Base-by-base conservation (phyloP, 1,140 invertebrate genomes). In the Penaeus japonicus region DNA sequence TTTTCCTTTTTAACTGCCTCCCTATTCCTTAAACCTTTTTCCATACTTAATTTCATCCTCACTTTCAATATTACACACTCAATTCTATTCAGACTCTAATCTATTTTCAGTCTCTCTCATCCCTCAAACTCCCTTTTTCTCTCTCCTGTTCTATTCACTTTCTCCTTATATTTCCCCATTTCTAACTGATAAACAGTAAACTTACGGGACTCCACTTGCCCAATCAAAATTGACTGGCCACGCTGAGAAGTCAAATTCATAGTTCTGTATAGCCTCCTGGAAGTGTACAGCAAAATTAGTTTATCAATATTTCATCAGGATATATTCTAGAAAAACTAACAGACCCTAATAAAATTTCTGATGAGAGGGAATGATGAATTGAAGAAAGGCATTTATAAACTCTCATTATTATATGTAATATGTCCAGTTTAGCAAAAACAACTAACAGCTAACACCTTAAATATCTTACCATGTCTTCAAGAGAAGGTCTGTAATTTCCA, bases 401-500 rank as follows among this genome's bases (percentile, higher is more conserved):
- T 47, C 15, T n/a, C n/a, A n/a, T n/a, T n/a, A 12, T 47, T 47
- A 47, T 47, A 12, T 5, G 47, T n/a, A n/a, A n/a, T n/a, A n/a
- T n/a, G n/a, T n/a, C n/a, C n/a, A n/a, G n/a, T n/a, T n/a, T n/a
- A n/a, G n/a, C n/a, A n/a, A n/a, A n/a, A n/a, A n/a, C n/a, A n/a
- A n/a, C n/a, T n/a, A n/a, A n/a, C n/a, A n/a, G 5, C 39, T 47
- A 10, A 12, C 47, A 7, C 10, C 47, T 47, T 12, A 47, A 12
- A 15, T 10, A 47, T 47, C 73, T 54, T 59, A 86, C 84, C 84
- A 86, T 86, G 10, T 24, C 35, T 30, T 86, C 47, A 10, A 27
- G 12, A 22, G 92, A 77, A 92, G 92, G 59, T 94, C 94, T 89
- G 83, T 94, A 91, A 62, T 93, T 91, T 2, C 92, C 91, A 1